These are phyloP conservation scores for Lepidonotus clava DNA, from an alignment of 2,888 invertebrate species.

Conservation along the genomic window DNA sequence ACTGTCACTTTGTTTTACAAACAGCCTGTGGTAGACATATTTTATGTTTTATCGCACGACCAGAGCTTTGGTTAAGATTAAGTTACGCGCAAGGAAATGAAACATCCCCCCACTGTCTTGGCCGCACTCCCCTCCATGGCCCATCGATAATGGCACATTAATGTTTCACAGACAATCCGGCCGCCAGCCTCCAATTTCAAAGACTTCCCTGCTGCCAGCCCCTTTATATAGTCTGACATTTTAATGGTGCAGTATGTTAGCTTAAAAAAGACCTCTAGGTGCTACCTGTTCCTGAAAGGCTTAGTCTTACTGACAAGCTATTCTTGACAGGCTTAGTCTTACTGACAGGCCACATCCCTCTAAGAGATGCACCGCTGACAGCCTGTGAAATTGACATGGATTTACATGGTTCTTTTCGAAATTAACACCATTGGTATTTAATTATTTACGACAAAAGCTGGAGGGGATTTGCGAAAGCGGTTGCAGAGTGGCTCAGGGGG, in stretches of 20 bases:
- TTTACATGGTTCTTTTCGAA: not conserved
- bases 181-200: not conserved
- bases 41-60: too few relatives aligned
- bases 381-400: not conserved
- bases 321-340: not conserved
- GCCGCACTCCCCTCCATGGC: not conserved
- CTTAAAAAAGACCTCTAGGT: not conserved
- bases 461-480: too few relatives aligned
- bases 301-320: slow-evolving; percentile 2
- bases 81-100: slow-evolving; percentile 14
- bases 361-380: too few relatives aligned
- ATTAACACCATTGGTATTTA: not conserved
- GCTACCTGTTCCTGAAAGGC: not conserved
- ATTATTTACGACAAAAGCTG: not conserved
- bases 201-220: not conserved
- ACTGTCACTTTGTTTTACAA: too few relatives aligned
- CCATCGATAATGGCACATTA: slow-evolving; percentile 12
- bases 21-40: too few relatives aligned
- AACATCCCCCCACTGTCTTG: not conserved
- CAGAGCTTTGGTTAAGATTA: not conserved
- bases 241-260: not conserved
- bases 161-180: slow-evolving; percentile 1
- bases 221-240: slow-evolving; percentile 19
- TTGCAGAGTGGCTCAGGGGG: too few relatives aligned
- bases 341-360: not conserved